Conservation (phyloP, 2,797 vertebrate species). For the Leptatherina wallacei region DNA sequence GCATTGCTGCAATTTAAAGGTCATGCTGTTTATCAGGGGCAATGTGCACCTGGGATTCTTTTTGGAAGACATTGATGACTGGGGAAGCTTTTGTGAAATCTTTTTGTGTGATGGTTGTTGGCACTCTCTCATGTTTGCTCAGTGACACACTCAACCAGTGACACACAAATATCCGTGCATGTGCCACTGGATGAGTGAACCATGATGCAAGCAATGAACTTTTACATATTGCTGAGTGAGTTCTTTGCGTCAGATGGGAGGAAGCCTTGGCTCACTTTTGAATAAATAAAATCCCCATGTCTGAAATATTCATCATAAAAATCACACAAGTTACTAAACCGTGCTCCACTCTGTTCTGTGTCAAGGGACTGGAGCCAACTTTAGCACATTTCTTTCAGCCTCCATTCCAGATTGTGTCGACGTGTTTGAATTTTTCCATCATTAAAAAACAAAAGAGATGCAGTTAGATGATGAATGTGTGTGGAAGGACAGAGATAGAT, state of each 20-base stretch:
- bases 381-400: slow-evolving; percentile 31
- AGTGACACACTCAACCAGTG: background rate
- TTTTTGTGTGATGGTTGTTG: background rate
- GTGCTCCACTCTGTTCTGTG: slow-evolving; percentile 26
- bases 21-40: slow-evolving; percentile 58
- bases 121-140: background rate
- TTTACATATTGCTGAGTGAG: slow-evolving; percentile 62
- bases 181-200: slow-evolving; percentile 28
- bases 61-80: slow-evolving; percentile 25
- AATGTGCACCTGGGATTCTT: slow-evolving; percentile 51
- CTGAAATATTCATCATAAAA: slow-evolving; percentile 80
- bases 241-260: slow-evolving; percentile 63
- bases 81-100: background rate
- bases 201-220: slow-evolving; percentile 37
- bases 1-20: slow-evolving; percentile 64
- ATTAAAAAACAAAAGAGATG: slow-evolving; percentile 10
- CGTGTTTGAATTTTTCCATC: slow-evolving; percentile 25
- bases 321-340: slow-evolving; percentile 64
- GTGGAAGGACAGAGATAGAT: background rate
- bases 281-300: slow-evolving; percentile 77
- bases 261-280: slow-evolving; percentile 65
- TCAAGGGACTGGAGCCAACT: slow-evolving; percentile 33
- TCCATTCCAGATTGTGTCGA: slow-evolving; percentile 6
- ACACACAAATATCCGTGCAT: background rate
- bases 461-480: slow-evolving; percentile 1